Percentiles rank a stretch among this genome's conserved stretches.
phyloP scores from a whole-genome alignment of 2,888 invertebrate genomes.

The Drosophila borborema region DNA sequence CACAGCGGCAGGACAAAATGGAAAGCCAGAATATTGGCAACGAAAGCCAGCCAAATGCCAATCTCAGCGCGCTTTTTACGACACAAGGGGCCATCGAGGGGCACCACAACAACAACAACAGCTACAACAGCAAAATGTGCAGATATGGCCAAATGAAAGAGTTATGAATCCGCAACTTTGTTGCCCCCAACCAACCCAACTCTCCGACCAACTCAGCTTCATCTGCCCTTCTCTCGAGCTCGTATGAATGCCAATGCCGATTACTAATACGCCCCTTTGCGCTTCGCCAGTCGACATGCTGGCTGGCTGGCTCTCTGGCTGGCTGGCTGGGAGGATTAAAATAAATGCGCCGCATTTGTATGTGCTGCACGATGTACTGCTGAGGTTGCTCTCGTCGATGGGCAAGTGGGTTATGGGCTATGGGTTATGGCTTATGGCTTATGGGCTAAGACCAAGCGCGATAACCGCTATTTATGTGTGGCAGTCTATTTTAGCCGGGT shows the following conservation, averaged over 20 bases:
- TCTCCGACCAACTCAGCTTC: slow-evolving; percentile 10
- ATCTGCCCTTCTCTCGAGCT: not conserved
- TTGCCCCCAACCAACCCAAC: slow-evolving; percentile 38
- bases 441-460: slow-evolving; percentile 42
- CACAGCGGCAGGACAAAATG: slow-evolving; percentile 29
- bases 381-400: slow-evolving; percentile 28
- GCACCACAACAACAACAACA: slow-evolving; percentile 3
- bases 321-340: slow-evolving; percentile 61
- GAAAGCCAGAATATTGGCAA: slow-evolving; percentile 72
- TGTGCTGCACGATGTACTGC: slow-evolving; percentile 62
- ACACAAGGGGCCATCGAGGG: slow-evolving; percentile 28
- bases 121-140: slow-evolving; percentile 57
- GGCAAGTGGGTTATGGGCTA: slow-evolving; percentile 42
- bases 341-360: slow-evolving; percentile 76
- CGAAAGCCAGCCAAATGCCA: slow-evolving; percentile 76
- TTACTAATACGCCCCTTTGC: slow-evolving; percentile 71
- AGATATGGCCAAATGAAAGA: slow-evolving; percentile 79
- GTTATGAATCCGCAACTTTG: slow-evolving; percentile 81
- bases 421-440: slow-evolving; percentile 41
- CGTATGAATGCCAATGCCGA: slow-evolving; percentile 73
- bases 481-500: slow-evolving; percentile 52
- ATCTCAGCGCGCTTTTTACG: slow-evolving; percentile 74
- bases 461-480: slow-evolving; percentile 74
- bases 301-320: not conserved
- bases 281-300: slow-evolving; percentile 11